Evolutionary conservation across 1,140 invertebrate species (phyloP).

Genomic region (Pantala flavescens): DNA sequence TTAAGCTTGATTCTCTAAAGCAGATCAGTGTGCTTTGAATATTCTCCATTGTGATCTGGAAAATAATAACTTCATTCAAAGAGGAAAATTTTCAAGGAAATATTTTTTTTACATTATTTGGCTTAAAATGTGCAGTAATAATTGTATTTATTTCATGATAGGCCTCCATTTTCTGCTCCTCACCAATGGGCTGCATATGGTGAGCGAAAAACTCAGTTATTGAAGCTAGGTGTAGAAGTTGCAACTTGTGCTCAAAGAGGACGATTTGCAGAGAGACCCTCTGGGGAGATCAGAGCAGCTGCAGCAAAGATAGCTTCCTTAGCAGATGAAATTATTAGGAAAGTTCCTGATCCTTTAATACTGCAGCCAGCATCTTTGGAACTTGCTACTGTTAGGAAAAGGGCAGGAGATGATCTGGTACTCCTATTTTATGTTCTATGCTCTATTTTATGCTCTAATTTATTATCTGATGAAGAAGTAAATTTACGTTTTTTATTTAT

Average conservation of each 20-base stretch:
- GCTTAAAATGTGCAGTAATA: no score
- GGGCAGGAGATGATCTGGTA: conserved; percentile 60
- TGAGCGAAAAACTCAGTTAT: conserved; percentile 53
- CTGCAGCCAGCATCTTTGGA: conserved; percentile 79
- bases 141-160: conserved; percentile 26
- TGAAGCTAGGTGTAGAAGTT: conserved; percentile 71
- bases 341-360: conserved; percentile 75
- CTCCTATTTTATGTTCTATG: not conserved
- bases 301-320: conserved; percentile 60
- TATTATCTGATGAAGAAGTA: no score
- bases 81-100: no score
- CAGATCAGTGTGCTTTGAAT: no score
- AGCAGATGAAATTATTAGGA: conserved; percentile 79
- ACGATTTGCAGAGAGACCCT: conserved; percentile 70
- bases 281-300: conserved; percentile 56
- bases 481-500: no score
- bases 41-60: no score
- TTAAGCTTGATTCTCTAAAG: no score
- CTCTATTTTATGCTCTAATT: no score
- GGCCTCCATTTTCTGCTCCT: conserved; percentile 57
- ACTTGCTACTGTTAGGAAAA: conserved; percentile 74
- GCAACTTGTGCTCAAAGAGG: conserved; percentile 78
- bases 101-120: no score
- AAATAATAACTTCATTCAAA: no score
- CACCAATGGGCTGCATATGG: conserved; percentile 44